Conservation (phyloP, 2,113 vertebrate genomes). For the Macaca nemestrina region DNA sequence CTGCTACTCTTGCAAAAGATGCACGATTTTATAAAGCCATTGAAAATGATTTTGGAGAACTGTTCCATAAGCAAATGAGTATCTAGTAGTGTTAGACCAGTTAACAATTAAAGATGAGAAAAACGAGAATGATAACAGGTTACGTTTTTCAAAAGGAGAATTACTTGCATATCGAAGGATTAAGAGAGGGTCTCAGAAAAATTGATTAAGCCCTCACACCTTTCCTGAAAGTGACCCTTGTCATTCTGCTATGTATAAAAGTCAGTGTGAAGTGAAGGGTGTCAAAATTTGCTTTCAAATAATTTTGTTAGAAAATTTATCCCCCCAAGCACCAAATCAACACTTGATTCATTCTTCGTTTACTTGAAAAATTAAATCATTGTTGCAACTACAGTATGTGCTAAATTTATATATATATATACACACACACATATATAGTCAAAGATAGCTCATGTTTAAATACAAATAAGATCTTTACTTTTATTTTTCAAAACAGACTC, state of each 20-base stretch:
- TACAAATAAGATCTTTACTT: slow-evolving; percentile 27
- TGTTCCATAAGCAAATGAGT: slow-evolving; percentile 54
- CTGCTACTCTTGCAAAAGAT: slow-evolving; percentile 72
- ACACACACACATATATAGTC: background rate
- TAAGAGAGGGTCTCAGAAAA: slow-evolving; percentile 56
- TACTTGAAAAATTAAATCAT: slow-evolving; percentile 39
- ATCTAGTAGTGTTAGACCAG: slow-evolving; percentile 14
- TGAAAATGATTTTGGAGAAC: slow-evolving; percentile 56
- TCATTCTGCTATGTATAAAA: slow-evolving; percentile 30
- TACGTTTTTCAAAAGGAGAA: slow-evolving; percentile 47
- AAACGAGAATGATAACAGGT: slow-evolving; percentile 34
- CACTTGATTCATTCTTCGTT: slow-evolving; percentile 34
- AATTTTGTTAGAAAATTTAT: slow-evolving; percentile 48
- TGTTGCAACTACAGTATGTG: background rate
- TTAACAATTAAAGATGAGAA: slow-evolving; percentile 62
- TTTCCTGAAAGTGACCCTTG: slow-evolving; percentile 37
- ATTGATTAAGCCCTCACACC: background rate
- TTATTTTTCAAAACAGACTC: slow-evolving; percentile 47
- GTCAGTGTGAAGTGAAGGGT: slow-evolving; percentile 46
- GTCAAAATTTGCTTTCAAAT: slow-evolving; percentile 38
- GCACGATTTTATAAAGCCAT: slow-evolving; percentile 52
- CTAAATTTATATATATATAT: background rate
- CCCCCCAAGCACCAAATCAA: background rate
- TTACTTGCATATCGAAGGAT: slow-evolving; percentile 59
- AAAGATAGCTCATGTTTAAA: slow-evolving; percentile 32